A percentile compares a stretch with the other conserved stretches of the same genome.
phyloP scores from a whole-genome alignment of 2,888 invertebrate species.

The Chalcis sispes region DNA sequence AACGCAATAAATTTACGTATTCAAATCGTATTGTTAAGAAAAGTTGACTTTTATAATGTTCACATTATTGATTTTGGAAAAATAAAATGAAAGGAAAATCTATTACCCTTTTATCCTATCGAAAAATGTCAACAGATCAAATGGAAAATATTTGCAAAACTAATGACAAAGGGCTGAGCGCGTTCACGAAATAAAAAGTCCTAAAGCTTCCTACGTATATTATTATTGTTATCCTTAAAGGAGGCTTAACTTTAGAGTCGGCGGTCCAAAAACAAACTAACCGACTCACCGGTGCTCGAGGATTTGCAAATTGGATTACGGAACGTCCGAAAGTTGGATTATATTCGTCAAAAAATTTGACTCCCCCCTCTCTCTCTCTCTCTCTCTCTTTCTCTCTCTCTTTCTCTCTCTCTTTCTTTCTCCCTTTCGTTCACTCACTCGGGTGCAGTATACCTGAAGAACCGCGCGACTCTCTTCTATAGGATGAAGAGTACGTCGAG shows the following conservation, averaged over 20 bases:
- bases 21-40: no score
- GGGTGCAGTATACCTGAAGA: background rate
- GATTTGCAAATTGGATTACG: conserved; percentile 72
- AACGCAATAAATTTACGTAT: no score
- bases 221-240: conserved; percentile 23
- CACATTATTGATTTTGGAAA: background rate
- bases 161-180: conserved; percentile 50
- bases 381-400: background rate
- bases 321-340: conserved; percentile 42
- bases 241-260: background rate
- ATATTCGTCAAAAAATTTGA: conserved; percentile 16
- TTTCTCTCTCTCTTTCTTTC: no score
- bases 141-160: conserved; percentile 38
- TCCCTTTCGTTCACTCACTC: no score
- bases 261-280: conserved; percentile 56
- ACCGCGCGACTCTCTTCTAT: background rate
- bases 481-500: background rate
- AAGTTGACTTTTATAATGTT: no score
- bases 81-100: background rate
- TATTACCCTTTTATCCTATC: background rate
- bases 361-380: background rate
- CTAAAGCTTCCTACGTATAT: background rate
- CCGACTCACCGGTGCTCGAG: conserved; percentile 51
- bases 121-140: background rate
- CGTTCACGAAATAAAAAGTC: conserved; percentile 40